phyloP scores from a whole-genome alignment of 2,797 vertebrate species.

The Neosilurus hyrtlii region DNA sequence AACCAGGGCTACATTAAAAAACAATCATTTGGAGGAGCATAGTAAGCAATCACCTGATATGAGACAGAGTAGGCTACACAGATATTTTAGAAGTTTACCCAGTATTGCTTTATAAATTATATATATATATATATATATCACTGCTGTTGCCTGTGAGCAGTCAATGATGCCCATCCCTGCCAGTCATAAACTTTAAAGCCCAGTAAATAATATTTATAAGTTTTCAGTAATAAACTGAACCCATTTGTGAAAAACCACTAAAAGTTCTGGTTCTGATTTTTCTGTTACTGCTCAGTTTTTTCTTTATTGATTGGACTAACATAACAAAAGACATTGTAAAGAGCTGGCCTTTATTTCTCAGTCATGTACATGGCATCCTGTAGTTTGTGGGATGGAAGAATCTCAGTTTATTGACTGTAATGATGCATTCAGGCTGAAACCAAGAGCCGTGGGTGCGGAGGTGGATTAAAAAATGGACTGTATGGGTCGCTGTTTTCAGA shows the following conservation, averaged over 20 bases:
- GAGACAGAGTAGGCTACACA: not conserved
- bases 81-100: not conserved
- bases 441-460: conserved; percentile 33
- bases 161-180: not conserved
- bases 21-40: not conserved
- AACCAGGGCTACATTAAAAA: not conserved
- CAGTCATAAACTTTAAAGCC: not conserved
- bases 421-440: conserved; percentile 52
- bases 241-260: not conserved
- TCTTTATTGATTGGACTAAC: not conserved
- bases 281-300: not conserved
- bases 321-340: conserved; percentile 26
- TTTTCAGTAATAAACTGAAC: not conserved
- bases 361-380: conserved; percentile 43
- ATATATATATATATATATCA: not conserved
- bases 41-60: not conserved
- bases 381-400: conserved; percentile 48
- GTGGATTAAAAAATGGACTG: conserved; percentile 49
- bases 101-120: not conserved
- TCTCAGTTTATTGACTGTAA: conserved; percentile 57
- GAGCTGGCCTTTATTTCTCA: conserved; percentile 45
- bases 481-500: conserved; percentile 35
- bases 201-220: not conserved
- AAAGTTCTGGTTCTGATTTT: not conserved
- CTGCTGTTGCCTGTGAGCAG: not conserved